Evolutionary conservation across 2,797 vertebrate species (phyloP).

Genomic region (Selene dorsalis): DNA sequence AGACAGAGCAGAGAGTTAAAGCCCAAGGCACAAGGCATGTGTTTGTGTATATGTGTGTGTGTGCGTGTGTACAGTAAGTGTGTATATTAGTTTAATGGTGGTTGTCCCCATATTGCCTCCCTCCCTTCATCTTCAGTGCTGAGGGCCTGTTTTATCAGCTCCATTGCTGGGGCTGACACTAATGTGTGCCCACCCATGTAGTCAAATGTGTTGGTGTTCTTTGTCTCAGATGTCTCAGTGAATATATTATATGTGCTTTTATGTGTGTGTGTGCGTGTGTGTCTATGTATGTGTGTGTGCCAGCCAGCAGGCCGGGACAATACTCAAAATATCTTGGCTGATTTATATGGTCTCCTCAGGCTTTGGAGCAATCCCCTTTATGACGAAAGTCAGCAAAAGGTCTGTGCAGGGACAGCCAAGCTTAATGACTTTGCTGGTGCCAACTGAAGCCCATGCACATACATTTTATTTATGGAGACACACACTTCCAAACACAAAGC

Average conservation of each 20-base stretch:
- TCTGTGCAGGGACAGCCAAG: slow-evolving; percentile 68
- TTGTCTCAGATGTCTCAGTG: slow-evolving; percentile 42
- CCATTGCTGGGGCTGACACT: slow-evolving; percentile 69
- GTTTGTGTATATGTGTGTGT: slow-evolving; percentile 39
- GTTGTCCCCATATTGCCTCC: slow-evolving; percentile 73
- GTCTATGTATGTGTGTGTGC: slow-evolving; percentile 56
- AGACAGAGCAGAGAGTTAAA: slow-evolving; percentile 63
- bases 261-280: slow-evolving; percentile 30
- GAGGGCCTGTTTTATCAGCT: slow-evolving; percentile 75
- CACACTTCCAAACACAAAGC: slow-evolving; percentile 17
- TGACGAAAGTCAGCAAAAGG: slow-evolving; percentile 69
- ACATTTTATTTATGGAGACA: slow-evolving; percentile 32
- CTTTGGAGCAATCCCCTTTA: slow-evolving; percentile 70
- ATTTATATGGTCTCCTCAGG: slow-evolving; percentile 76
- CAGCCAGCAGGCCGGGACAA: slow-evolving; percentile 69
- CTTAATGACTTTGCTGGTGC: slow-evolving; percentile 66
- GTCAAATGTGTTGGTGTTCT: slow-evolving; percentile 50
- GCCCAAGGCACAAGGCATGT: slow-evolving; percentile 46
- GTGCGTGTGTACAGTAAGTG: slow-evolving; percentile 6
- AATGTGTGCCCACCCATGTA: slow-evolving; percentile 84
- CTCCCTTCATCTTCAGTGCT: slow-evolving; percentile 63
- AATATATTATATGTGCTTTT: slow-evolving; percentile 15
- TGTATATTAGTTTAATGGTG: slow-evolving; percentile 56
- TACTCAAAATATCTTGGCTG: slow-evolving; percentile 73
- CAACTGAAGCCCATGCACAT: slow-evolving; percentile 52